Percentiles rank a stretch among this genome's conserved stretches.
These are phyloP conservation scores for Takifugu flavidus DNA, from an alignment of 2,113 vertebrate species.

Conservation along the genomic window DNA sequence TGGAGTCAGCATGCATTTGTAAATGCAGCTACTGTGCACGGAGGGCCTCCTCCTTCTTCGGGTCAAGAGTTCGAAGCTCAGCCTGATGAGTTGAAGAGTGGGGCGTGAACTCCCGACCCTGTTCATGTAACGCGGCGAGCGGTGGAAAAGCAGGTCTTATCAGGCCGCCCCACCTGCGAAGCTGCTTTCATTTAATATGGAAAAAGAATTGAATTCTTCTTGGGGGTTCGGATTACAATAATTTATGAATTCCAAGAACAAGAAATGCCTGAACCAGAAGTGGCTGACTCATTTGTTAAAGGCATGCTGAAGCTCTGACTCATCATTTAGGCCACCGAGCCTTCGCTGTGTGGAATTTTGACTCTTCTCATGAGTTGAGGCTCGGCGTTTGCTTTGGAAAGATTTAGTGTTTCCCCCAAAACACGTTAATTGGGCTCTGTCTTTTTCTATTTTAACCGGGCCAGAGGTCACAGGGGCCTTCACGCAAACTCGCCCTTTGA, in stretches of 20 bases:
- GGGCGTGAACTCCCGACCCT: constrained; percentile 67
- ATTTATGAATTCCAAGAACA: constrained; percentile 2
- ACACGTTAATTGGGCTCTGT: constrained; percentile 65
- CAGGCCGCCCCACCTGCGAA: constrained; percentile 43
- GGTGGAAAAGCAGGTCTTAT: constrained; percentile 43
- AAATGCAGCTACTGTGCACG: constrained; percentile 73
- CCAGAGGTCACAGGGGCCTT: constrained; percentile 21
- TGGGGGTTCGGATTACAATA: constrained; percentile 1
- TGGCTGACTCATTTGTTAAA: constrained; percentile 24
- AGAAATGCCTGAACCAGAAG: constrained; percentile 9
- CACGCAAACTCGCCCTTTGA: constrained; percentile 1
- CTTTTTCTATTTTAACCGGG: constrained; percentile 49
- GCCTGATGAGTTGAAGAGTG: constrained; percentile 61
- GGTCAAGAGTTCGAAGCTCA: constrained; percentile 74
- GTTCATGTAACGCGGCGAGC: constrained; percentile 57
- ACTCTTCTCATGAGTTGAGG: constrained; percentile 53
- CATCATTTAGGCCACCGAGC: constrained; percentile 20
- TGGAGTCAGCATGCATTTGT: constrained; percentile 70
- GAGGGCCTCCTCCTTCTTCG: constrained; percentile 30
- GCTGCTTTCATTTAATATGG: constrained; percentile 1
- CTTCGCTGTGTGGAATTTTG: constrained; percentile 64
- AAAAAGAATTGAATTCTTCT: constrained; percentile 12
- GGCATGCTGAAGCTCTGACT: constrained; percentile 12
- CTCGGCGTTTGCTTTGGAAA: constrained; percentile 41
- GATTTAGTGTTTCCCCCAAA: constrained; percentile 68